Conservation (phyloP, 2,797 vertebrate genomes). For the Pangasius krempfi region DNA sequence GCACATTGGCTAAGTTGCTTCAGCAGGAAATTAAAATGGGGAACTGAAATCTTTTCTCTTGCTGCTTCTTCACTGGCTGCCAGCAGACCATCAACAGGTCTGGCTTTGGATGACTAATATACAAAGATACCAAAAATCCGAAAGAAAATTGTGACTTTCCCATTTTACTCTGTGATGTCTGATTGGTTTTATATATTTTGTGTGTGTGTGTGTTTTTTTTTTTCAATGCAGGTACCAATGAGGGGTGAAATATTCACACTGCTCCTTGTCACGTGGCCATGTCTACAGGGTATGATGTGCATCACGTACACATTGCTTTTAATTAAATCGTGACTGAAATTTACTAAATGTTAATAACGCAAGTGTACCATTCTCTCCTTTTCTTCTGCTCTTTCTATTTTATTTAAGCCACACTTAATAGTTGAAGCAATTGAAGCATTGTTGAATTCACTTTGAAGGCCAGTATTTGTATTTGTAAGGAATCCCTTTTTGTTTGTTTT, state of each 20-base stretch:
- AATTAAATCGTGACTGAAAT: neutral
- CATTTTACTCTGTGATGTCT: neutral
- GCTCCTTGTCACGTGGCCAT: conserved; percentile 26
- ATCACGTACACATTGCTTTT: neutral
- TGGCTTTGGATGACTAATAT: neutral
- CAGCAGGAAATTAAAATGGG: conserved; percentile 19
- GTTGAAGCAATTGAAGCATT: neutral
- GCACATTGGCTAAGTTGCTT: neutral
- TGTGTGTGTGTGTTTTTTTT: neutral
- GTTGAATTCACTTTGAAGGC: neutral
- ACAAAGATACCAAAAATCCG: neutral
- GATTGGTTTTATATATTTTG: neutral
- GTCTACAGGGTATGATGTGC: conserved; percentile 32
- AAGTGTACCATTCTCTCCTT: neutral
- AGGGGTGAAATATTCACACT: conserved; percentile 16
- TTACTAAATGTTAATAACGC: neutral
- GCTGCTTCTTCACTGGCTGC: neutral
- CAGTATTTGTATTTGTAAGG: neutral
- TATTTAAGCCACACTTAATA: neutral
- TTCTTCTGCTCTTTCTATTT: neutral
- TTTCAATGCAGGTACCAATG: conserved; percentile 44
- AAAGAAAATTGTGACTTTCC: neutral
- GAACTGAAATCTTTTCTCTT: conserved; percentile 32
- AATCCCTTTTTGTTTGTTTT: neutral
- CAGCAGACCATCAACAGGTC: neutral